A percentile compares a stretch with the other conserved stretches of the same genome.
phyloP scores from a whole-genome alignment of 2,113 vertebrate species.

The Tyrannus savana region DNA sequence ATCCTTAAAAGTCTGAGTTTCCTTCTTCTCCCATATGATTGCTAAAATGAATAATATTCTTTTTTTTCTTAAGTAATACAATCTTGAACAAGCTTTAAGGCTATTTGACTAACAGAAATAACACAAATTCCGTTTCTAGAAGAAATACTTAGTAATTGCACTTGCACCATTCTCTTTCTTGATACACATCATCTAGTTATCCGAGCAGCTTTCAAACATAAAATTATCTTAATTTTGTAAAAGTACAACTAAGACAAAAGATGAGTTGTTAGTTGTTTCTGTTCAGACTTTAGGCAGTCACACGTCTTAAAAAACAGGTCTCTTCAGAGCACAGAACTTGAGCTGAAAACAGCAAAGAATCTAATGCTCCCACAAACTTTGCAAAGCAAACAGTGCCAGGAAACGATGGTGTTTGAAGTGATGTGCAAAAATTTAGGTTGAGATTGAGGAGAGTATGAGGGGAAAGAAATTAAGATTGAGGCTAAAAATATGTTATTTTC shows the following conservation, averaged over 20 bases:
- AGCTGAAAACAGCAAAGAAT: not conserved
- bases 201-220: not conserved
- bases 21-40: not conserved
- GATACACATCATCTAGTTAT: not conserved
- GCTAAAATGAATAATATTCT: not conserved
- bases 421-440: not conserved
- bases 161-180: not conserved
- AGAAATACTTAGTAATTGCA: not conserved
- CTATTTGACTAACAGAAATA: not conserved
- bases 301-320: not conserved
- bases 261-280: not conserved
- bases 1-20: not conserved
- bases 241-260: not conserved
- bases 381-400: not conserved
- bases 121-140: not conserved
- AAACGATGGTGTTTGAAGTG: not conserved
- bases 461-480: not conserved
- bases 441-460: not conserved
- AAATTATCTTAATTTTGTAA: not conserved
- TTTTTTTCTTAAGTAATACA: not conserved
- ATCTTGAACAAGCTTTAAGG: not conserved
- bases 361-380: not conserved
- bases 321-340: not conserved
- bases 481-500: not conserved
- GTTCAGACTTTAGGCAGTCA: not conserved